phyloP scores from a whole-genome alignment of 2,888 invertebrate species.

The Pollenia angustigena region DNA sequence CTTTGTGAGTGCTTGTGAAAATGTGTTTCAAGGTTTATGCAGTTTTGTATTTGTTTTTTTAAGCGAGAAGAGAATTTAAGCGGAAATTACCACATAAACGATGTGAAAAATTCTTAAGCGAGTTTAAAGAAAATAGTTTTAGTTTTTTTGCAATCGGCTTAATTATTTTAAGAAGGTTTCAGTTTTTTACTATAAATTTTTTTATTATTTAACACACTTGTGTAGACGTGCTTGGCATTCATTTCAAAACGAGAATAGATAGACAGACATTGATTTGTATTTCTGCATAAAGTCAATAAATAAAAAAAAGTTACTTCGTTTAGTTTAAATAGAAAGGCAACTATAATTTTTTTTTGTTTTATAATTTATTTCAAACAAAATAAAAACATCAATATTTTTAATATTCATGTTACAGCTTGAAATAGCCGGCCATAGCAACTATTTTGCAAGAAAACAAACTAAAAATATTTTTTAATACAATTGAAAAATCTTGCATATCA shows the following conservation, averaged over 20 bases:
- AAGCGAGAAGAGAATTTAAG: neutral
- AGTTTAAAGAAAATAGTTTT: neutral
- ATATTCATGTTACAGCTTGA: too few relatives aligned
- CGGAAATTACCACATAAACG: neutral
- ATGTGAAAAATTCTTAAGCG: too few relatives aligned
- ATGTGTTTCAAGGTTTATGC: constrained; percentile 4
- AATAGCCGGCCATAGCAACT: too few relatives aligned
- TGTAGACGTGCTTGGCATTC: constrained; percentile 35
- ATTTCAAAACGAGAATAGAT: constrained; percentile 1
- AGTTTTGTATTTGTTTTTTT: neutral
- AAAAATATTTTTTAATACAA: too few relatives aligned
- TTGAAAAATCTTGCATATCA: too few relatives aligned
- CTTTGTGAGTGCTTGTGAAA: neutral
- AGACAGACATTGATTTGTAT: constrained; percentile 31
- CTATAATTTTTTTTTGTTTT: neutral
- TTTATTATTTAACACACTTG: constrained; percentile 30
- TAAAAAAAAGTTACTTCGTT: neutral
- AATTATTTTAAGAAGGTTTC: neutral
- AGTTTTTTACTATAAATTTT: neutral
- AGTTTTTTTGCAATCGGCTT: neutral
- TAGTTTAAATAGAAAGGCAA: constrained; percentile 24
- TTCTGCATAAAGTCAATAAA: constrained; percentile 24
- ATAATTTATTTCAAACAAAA: too few relatives aligned
- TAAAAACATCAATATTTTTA: too few relatives aligned
- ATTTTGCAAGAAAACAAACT: too few relatives aligned